Evolutionary conservation across 2,113 vertebrate genomes (phyloP).

Genomic region (Ctenomys sociabilis): DNA sequence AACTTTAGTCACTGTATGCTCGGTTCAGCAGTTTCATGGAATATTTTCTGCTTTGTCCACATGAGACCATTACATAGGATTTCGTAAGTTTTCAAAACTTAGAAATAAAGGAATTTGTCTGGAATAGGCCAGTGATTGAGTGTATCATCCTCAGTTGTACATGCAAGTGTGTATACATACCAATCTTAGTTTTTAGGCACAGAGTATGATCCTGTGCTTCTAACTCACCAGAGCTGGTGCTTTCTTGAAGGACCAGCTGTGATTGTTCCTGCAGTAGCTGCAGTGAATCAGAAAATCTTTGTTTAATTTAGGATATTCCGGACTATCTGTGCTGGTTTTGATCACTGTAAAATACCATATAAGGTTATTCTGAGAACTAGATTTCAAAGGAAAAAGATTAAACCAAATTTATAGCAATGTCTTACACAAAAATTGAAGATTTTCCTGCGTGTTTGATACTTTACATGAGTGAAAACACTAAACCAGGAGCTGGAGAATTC

Average conservation of each 20-base stretch:
- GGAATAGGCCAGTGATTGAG: not conserved
- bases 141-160: not conserved
- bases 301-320: slow-evolving; percentile 2
- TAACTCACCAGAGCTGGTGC: not conserved
- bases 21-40: not conserved
- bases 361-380: slow-evolving; percentile 26
- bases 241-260: not conserved
- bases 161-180: not conserved
- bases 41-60: not conserved
- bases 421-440: not conserved
- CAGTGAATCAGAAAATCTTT: not conserved
- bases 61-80: not conserved
- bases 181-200: not conserved
- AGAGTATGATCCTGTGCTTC: not conserved
- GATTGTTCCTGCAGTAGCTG: not conserved
- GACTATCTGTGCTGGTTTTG: not conserved
- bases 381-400: slow-evolving; percentile 34
- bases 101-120: not conserved
- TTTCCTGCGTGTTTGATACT: not conserved
- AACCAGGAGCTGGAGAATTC: not conserved
- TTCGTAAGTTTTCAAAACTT: slow-evolving; percentile 50
- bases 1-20: not conserved
- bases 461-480: slow-evolving; percentile 39
- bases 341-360: not conserved
- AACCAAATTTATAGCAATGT: not conserved